phyloP scores from a whole-genome alignment of 2,888 invertebrate species.

The Diarsia brunnea region DNA sequence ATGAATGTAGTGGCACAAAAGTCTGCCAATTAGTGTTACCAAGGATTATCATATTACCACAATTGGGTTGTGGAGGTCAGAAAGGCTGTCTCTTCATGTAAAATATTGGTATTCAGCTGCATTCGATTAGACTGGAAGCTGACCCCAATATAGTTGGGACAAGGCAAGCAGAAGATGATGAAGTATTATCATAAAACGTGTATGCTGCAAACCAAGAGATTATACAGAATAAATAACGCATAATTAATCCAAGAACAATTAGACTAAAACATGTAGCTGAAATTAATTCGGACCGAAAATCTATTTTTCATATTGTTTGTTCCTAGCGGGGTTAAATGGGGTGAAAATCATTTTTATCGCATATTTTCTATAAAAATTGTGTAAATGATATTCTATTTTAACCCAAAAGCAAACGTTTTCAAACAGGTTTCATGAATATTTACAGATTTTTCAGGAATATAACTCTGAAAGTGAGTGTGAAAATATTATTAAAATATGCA shows the following conservation, averaged over 20 bases:
- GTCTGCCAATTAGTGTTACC: no score
- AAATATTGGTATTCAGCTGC: no score
- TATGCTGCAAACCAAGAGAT: not conserved
- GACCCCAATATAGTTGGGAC: no score
- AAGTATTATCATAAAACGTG: not conserved
- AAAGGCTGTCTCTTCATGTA: no score
- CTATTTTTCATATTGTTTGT: slow-evolving; percentile 29
- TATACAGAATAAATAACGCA: not conserved
- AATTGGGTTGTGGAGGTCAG: no score
- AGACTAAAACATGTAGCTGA: not conserved
- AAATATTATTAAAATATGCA: slow-evolving; percentile 56
- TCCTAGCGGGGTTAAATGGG: not conserved
- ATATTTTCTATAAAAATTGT: slow-evolving; percentile 43
- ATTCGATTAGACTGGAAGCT: no score
- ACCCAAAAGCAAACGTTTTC: slow-evolving; percentile 29
- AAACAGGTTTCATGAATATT: slow-evolving; percentile 60
- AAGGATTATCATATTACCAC: no score
- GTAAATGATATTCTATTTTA: slow-evolving; percentile 54
- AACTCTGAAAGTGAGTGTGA: slow-evolving; percentile 47
- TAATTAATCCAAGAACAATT: slow-evolving; percentile 14
- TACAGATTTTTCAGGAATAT: slow-evolving; percentile 41
- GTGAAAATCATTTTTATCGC: slow-evolving; percentile 12
- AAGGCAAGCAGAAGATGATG: no score
- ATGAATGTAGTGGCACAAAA: no score
- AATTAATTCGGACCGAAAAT: slow-evolving; percentile 29